Percentiles rank a stretch among this genome's conserved stretches.
Conservation (phyloP, 23 tunicate genomes). For the Pegea sp. region DNA sequence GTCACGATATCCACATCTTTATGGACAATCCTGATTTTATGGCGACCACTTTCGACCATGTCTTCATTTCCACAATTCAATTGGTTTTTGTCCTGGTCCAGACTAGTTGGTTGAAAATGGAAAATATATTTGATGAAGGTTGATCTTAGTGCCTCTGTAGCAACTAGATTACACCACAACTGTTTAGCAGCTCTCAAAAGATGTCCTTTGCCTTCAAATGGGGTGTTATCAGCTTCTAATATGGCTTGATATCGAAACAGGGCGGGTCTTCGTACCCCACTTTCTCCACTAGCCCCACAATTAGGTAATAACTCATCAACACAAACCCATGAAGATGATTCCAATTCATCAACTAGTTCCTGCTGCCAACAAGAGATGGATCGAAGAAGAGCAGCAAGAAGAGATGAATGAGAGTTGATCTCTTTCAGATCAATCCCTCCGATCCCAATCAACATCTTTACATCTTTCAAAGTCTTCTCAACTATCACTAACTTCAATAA, state of each 20-base stretch:
- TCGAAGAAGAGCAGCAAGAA: slow-evolving; percentile 32
- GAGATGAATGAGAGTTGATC: slow-evolving; percentile 42
- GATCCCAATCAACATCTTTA: slow-evolving; percentile 27
- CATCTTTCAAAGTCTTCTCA: slow-evolving; percentile 3
- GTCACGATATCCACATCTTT: slow-evolving; percentile 51
- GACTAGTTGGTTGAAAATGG: slow-evolving; percentile 3
- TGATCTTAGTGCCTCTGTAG: slow-evolving; percentile 40
- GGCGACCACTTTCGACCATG: background rate
- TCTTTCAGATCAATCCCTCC: slow-evolving; percentile 70
- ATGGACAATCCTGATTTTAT: slow-evolving; percentile 35
- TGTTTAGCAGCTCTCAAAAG: slow-evolving; percentile 8
- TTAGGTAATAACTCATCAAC: too few species aligned
- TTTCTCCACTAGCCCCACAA: slow-evolving; percentile 3
- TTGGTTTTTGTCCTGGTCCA: slow-evolving; percentile 1
- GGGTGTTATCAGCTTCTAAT: slow-evolving; percentile 55
- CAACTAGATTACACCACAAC: slow-evolving; percentile 57
- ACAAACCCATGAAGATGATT: too few species aligned
- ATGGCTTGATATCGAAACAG: slow-evolving; percentile 45
- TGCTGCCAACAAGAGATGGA: slow-evolving; percentile 35
- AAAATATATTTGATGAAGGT: slow-evolving; percentile 63
- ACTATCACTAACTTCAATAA: slow-evolving; percentile 33
- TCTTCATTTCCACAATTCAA: background rate
- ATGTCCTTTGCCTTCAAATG: slow-evolving; percentile 16
- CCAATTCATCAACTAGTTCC: slow-evolving; percentile 5
- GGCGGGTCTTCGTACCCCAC: slow-evolving; percentile 22